A percentile compares a stretch with the other conserved stretches of the same genome.
phyloP scores from a whole-genome alignment of 2,888 invertebrate genomes.

The Diadegma fenestrale region DNA sequence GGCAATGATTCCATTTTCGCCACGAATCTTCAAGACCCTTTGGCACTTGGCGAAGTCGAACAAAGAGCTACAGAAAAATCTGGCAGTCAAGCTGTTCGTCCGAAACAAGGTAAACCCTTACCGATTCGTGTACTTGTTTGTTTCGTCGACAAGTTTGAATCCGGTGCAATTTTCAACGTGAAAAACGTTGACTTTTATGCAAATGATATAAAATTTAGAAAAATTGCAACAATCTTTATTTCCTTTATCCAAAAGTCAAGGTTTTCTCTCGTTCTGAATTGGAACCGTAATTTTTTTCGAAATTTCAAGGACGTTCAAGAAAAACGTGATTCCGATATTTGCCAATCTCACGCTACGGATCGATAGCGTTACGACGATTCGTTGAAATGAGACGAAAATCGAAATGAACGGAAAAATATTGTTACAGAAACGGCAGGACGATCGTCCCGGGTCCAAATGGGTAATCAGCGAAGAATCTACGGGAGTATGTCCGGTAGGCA shows the following conservation, averaged over 20 bases:
- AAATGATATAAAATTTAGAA: too few species aligned
- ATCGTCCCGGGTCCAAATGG: constrained; percentile 76
- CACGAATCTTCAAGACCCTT: constrained; percentile 80
- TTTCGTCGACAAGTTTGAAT: too few species aligned
- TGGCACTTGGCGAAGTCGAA: constrained; percentile 76
- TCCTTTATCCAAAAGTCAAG: too few species aligned
- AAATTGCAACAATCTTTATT: too few species aligned
- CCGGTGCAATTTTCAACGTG: too few species aligned
- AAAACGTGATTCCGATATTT: too few species aligned
- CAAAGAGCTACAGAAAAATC: constrained; percentile 76
- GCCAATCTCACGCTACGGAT: too few species aligned
- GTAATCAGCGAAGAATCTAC: constrained; percentile 86
- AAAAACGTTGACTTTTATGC: too few species aligned
- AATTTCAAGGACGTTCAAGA: too few species aligned
- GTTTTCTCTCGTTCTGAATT: too few species aligned
- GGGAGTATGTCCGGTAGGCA: constrained; percentile 86
- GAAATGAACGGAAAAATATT: neutral
- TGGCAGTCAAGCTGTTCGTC: constrained; percentile 69
- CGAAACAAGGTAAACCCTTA: constrained; percentile 71
- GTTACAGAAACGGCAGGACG: constrained; percentile 72
- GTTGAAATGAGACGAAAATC: neutral
- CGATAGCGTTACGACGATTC: neutral
- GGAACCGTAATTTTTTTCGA: too few species aligned
- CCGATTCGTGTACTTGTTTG: too few species aligned
- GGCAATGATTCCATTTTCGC: constrained; percentile 83